A percentile compares a stretch with the other conserved stretches of the same genome.
Conservation (phyloP, 2,113 vertebrate genomes). For the Deroptyus accipitrinus region DNA sequence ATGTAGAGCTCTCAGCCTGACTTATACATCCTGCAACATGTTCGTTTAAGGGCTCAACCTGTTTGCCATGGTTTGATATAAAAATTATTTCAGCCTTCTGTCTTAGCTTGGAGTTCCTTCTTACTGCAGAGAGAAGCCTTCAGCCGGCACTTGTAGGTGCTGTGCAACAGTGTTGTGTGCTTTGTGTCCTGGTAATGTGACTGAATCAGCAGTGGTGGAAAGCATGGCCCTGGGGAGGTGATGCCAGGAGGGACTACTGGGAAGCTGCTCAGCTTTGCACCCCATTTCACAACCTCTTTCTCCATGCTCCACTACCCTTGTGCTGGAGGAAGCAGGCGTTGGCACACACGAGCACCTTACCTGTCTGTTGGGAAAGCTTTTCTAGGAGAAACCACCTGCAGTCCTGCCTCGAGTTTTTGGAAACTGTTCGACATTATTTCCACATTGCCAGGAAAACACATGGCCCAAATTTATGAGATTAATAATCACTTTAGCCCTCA, state of each 20-base stretch:
- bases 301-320: neutral
- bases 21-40: neutral
- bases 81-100: neutral
- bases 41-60: neutral
- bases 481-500: conserved; percentile 64
- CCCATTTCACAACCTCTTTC: neutral
- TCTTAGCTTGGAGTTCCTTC: neutral
- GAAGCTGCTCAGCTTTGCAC: neutral
- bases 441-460: conserved; percentile 48
- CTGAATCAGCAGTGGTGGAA: neutral
- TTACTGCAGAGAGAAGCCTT: neutral
- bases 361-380: conserved; percentile 18
- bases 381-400: conserved; percentile 31
- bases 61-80: accelerated
- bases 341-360: neutral
- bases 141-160: neutral
- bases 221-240: accelerated
- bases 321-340: neutral
- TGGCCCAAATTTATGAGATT: conserved; percentile 24
- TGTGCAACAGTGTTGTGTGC: neutral
- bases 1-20: neutral
- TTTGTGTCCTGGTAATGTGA: neutral
- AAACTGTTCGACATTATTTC: conserved; percentile 24
- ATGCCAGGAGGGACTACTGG: neutral
- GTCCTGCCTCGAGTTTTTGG: conserved; percentile 28